phyloP scores from a whole-genome alignment of 2,113 vertebrate species.

The Paracanthobrama guichenoti region DNA sequence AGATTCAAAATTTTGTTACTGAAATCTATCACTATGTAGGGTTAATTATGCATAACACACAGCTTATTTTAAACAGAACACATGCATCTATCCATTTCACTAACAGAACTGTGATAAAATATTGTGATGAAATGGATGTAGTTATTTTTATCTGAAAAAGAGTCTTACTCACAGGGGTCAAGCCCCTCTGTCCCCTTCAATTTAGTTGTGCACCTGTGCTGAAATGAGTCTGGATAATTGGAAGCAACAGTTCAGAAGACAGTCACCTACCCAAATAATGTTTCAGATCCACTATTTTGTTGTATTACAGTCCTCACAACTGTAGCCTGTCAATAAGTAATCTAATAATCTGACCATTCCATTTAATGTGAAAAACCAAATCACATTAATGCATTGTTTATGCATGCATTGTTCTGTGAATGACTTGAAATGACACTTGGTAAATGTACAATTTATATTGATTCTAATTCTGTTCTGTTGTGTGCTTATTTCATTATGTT shows the following conservation, averaged over 20 bases:
- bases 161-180: constrained; percentile 8
- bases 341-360: neutral
- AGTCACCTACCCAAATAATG: neutral
- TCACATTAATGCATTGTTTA: no score
- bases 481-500: neutral
- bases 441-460: neutral
- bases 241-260: neutral
- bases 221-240: neutral
- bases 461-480: neutral
- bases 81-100: neutral
- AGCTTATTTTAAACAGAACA: neutral
- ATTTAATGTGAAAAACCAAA: neutral
- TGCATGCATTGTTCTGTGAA: neutral
- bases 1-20: neutral
- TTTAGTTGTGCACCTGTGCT: constrained; percentile 1
- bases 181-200: constrained; percentile 11
- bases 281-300: neutral
- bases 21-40: neutral
- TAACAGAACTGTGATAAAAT: neutral
- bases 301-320: neutral
- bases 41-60: neutral
- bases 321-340: neutral
- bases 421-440: neutral
- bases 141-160: neutral
- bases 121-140: neutral